phyloP scores from a whole-genome alignment of 2,888 invertebrate species.

The Parapristionchus giblindavisi region DNA sequence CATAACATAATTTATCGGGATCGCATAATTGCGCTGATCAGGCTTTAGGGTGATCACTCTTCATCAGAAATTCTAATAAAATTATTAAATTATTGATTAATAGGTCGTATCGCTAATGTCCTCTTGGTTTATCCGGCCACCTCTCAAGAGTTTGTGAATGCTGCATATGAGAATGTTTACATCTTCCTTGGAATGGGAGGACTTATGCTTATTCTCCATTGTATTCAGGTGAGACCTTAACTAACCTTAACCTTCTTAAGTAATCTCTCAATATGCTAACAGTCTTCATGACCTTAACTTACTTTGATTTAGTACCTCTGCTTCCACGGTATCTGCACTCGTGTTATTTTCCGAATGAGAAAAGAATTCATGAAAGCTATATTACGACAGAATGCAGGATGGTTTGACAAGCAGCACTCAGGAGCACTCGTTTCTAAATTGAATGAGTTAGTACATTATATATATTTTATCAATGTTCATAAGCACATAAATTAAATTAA shows the following conservation, averaged over 20 bases:
- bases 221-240: constrained; percentile 49
- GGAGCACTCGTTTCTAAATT: constrained; percentile 58
- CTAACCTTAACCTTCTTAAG: background rate
- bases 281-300: background rate
- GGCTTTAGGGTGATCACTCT: too few species aligned
- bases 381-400: constrained; percentile 61
- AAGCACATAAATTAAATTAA: too few species aligned
- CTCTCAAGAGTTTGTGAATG: constrained; percentile 49
- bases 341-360: constrained; percentile 56
- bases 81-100: background rate
- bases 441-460: constrained; percentile 51
- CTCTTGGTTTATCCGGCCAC: constrained; percentile 51
- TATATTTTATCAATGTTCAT: background rate
- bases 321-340: constrained; percentile 56
- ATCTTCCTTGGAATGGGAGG: constrained; percentile 62
- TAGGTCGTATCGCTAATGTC: constrained; percentile 59
- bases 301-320: constrained; percentile 53
- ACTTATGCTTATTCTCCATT: constrained; percentile 55
- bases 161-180: constrained; percentile 60
- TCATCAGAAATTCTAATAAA: too few species aligned
- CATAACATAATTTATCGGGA: too few species aligned
- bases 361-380: constrained; percentile 53
- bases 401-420: constrained; percentile 61
- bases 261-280: background rate
- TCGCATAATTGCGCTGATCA: too few species aligned